These are phyloP conservation scores for Pollenia griseotomentosa DNA, from an alignment of 2,888 invertebrate genomes.

Conservation along the genomic window DNA sequence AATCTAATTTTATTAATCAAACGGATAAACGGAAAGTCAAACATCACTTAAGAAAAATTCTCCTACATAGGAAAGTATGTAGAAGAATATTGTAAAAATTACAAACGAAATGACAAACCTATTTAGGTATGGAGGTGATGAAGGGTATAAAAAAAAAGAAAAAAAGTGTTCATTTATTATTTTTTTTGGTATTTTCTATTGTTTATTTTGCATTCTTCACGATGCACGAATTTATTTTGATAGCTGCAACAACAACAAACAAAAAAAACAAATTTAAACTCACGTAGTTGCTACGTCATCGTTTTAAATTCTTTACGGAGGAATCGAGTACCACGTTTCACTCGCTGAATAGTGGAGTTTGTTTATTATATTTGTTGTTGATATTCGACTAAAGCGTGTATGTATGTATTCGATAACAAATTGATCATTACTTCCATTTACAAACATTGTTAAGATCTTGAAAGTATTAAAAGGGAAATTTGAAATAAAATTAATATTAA, in stretches of 20 bases:
- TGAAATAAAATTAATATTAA: too few species aligned
- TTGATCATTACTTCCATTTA: constrained; percentile 18
- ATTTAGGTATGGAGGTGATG: too few species aligned
- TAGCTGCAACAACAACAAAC: constrained; percentile 15
- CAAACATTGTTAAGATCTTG: neutral
- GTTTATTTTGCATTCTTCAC: constrained; percentile 67
- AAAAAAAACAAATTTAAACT: constrained; percentile 26
- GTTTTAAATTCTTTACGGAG: constrained; percentile 60
- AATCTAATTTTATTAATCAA: too few species aligned
- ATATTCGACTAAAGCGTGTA: neutral
- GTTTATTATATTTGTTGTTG: neutral
- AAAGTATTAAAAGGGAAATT: too few species aligned
- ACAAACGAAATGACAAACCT: too few species aligned
- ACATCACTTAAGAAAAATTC: too few species aligned
- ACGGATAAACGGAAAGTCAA: too few species aligned
- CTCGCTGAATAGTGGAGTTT: neutral
- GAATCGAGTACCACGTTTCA: constrained; percentile 35
- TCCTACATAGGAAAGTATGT: too few species aligned
- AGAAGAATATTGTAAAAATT: too few species aligned
- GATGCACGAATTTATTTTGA: constrained; percentile 67
- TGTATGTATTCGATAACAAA: constrained; percentile 19
- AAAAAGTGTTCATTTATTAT: constrained; percentile 40
- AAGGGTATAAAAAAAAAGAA: neutral
- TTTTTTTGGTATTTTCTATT: constrained; percentile 18
- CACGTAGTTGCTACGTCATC: constrained; percentile 67